These are phyloP conservation scores for Drosophila meridionalis DNA, from an alignment of 2,888 invertebrate species.

Conservation along the genomic window DNA sequence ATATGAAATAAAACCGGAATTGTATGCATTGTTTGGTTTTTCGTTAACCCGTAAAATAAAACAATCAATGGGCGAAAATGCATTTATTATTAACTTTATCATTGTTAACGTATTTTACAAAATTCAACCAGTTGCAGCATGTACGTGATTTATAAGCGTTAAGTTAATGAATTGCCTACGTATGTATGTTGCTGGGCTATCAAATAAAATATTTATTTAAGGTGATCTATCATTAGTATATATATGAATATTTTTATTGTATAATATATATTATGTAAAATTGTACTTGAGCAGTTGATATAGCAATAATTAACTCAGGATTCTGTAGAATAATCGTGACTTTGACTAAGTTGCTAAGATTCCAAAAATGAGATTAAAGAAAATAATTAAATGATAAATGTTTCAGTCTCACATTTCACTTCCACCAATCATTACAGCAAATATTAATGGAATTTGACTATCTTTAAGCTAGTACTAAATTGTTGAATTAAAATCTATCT, in stretches of 20 bases:
- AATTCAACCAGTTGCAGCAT: not conserved
- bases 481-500: too few relatives aligned
- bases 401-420: too few relatives aligned
- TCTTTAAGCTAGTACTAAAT: too few relatives aligned
- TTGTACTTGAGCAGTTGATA: not conserved
- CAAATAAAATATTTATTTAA: not conserved
- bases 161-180: not conserved
- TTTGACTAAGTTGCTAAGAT: not conserved
- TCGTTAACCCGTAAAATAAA: not conserved
- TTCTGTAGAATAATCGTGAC: too few relatives aligned
- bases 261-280: not conserved
- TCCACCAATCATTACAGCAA: too few relatives aligned
- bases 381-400: too few relatives aligned
- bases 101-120: not conserved
- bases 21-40: conserved; percentile 27
- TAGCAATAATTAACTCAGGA: too few relatives aligned
- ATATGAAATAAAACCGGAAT: conserved; percentile 39
- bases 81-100: conserved; percentile 7
- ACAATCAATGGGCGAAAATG: conserved; percentile 9
- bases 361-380: too few relatives aligned
- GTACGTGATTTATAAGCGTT: not conserved
- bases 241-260: too few relatives aligned
- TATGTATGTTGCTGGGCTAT: not conserved
- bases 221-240: too few relatives aligned
- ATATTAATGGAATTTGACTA: too few relatives aligned